Evolutionary conservation across 2,797 vertebrate species (phyloP).

Genomic region (Melanotaenia nigrans): DNA sequence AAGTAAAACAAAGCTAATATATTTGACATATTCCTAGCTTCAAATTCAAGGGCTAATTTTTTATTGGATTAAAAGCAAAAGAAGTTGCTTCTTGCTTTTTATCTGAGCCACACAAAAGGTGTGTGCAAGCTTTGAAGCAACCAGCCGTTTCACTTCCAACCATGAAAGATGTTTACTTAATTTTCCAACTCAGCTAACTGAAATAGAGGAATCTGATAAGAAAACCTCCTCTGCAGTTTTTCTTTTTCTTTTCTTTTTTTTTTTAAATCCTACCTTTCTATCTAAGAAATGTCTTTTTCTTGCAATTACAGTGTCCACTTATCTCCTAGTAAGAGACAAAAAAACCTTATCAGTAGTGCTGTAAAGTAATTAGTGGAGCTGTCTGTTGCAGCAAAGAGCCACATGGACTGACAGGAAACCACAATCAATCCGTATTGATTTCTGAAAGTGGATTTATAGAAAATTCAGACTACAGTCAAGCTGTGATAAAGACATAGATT

Average conservation of each 20-base stretch:
- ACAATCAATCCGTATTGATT: slow-evolving; percentile 59
- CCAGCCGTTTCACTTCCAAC: slow-evolving; percentile 1
- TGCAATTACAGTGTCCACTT: slow-evolving; percentile 15
- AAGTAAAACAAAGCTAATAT: not conserved
- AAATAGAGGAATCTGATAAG: slow-evolving; percentile 17
- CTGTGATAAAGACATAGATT: slow-evolving; percentile 44
- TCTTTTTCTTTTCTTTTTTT: not conserved
- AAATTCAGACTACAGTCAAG: slow-evolving; percentile 29
- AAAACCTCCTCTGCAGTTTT: slow-evolving; percentile 7
- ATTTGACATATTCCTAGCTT: not conserved
- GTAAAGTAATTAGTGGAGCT: slow-evolving; percentile 56
- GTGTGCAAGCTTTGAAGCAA: not conserved
- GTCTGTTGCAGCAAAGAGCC: slow-evolving; percentile 34
- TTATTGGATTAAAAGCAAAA: not conserved
- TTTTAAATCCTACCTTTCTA: not conserved
- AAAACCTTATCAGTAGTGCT: slow-evolving; percentile 44
- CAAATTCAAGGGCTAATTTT: not conserved
- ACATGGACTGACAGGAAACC: slow-evolving; percentile 56
- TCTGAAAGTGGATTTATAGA: slow-evolving; percentile 39
- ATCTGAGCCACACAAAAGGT: not conserved
- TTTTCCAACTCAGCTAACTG: slow-evolving; percentile 1
- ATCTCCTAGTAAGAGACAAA: slow-evolving; percentile 38
- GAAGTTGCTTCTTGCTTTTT: not conserved
- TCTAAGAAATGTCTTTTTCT: slow-evolving; percentile 36
- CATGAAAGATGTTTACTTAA: slow-evolving; percentile 3